A percentile compares a stretch with the other conserved stretches of the same genome.
Conservation (phyloP, 2,888 invertebrate species). For the Neria commutata region DNA sequence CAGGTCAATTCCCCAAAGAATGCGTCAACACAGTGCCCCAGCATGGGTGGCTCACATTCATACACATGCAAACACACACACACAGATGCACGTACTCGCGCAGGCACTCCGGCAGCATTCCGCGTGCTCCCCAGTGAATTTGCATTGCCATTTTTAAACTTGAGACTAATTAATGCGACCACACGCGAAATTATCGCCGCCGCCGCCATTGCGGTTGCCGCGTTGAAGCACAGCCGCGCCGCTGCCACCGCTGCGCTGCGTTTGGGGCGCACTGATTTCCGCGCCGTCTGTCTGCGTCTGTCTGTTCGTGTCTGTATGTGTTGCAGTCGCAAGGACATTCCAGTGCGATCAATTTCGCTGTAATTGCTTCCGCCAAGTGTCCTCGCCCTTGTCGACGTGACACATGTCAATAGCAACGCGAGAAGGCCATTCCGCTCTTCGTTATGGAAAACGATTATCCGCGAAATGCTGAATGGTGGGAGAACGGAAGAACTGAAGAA, state of each 20-base stretch:
- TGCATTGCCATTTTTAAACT: conserved; percentile 11
- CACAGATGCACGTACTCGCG: background rate
- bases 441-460: background rate
- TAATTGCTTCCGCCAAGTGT: background rate
- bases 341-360: background rate
- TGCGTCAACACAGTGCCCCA: background rate
- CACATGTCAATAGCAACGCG: background rate
- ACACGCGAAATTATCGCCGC: conserved; percentile 29
- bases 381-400: background rate
- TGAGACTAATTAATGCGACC: conserved; percentile 33
- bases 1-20: background rate
- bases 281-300: too few species aligned
- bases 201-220: background rate
- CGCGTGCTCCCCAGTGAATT: conserved; percentile 8
- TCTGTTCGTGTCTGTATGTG: background rate
- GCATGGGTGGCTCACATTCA: background rate
- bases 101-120: background rate
- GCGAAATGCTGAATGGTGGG: background rate
- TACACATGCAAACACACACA: background rate
- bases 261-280: too few species aligned
- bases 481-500: background rate
- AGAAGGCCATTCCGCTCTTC: background rate
- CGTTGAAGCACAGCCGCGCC: too few species aligned
- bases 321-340: background rate
- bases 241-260: background rate